Evolutionary conservation across 2,888 invertebrate species (phyloP).

Genomic region (Xestobium rufovillosum): DNA sequence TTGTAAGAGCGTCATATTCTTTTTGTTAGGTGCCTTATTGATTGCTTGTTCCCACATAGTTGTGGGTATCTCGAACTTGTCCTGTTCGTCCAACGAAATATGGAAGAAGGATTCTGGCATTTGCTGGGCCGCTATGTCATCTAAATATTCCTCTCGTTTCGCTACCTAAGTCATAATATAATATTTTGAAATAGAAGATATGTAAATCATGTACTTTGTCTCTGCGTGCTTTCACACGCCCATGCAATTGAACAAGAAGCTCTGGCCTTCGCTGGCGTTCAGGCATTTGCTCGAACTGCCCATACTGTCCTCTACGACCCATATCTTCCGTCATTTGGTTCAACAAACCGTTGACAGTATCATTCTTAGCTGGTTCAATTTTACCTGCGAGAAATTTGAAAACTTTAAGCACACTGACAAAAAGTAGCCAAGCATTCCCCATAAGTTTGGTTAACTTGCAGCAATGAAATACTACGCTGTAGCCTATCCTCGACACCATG

Average conservation of each 20-base stretch:
- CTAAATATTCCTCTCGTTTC: conserved; percentile 37
- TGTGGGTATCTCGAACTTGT: conserved; percentile 34
- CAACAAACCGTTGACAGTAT: conserved; percentile 35
- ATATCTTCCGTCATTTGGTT: conserved; percentile 37
- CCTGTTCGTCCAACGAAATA: conserved; percentile 30
- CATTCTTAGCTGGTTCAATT: conserved; percentile 28
- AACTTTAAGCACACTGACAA: too few species aligned
- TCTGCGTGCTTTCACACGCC: conserved; percentile 30
- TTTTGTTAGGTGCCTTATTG: conserved; percentile 35
- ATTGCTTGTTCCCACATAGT: conserved; percentile 42
- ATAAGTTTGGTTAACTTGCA: too few species aligned
- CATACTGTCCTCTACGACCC: conserved; percentile 31
- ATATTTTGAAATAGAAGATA: background rate
- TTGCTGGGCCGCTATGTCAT: conserved; percentile 34
- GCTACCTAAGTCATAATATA: conserved; percentile 27
- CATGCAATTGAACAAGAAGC: conserved; percentile 34
- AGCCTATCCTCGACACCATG: too few species aligned
- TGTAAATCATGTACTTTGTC: conserved; percentile 25
- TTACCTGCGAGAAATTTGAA: background rate
- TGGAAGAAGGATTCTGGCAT: conserved; percentile 36
- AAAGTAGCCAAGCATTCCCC: too few species aligned
- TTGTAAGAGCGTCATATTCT: conserved; percentile 31
- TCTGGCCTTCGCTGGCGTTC: conserved; percentile 31
- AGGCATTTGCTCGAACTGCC: conserved; percentile 28
- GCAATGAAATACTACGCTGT: too few species aligned